Base-by-base conservation (phyloP, 1,140 invertebrate species). In the Pseudomyrmex sp. region DNA sequence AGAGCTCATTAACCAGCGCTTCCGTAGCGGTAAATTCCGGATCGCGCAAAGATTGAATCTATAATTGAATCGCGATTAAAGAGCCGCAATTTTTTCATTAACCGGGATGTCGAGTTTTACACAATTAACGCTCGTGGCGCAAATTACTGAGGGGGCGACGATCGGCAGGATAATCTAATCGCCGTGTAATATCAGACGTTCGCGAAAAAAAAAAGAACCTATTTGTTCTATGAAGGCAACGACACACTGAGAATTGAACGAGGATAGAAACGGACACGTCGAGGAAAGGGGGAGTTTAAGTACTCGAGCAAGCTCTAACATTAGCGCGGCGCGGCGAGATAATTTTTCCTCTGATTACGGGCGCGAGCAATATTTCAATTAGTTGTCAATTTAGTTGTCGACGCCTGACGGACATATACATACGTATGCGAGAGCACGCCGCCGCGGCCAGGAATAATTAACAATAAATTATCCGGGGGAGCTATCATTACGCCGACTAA, bases 301-400 rank as follows among this genome's bases (percentile, higher is more conserved):
- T 88, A 85, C 83, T 69, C 52, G 58, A 48, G 59, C 65, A 56
- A 26, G 18, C 77, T 88, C 88, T 86, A 84, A 72, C 83, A 83
- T 76, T 79, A 72, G 58, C 58, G 65, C 74, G 54, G 58, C 72
- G 58, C 72, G 73, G 63, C 35, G 75, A 85, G 84, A 89, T 89
- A 79, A 89, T 89, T 89, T 93, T 91, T 88, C 85, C 84, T 56
- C 74, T 82, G 85, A 91, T 91, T 90, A 91, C 62, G 72, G 74
- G 75, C 84, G 75, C 84, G 85, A 84, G 89, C 91, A 92, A 93
- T 92, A 92, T 92, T 93, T 93, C 92, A 92, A 93, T 93, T 92
- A 93, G 89, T 90, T 93, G 91, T 92, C 91, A 91, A 93, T 92
- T 93, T 93, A 92, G 90, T 92, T 93, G 92, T 92, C 92, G 90